Evolutionary conservation across 1,140 invertebrate species (phyloP).

Genomic region (Delia radicum): DNA sequence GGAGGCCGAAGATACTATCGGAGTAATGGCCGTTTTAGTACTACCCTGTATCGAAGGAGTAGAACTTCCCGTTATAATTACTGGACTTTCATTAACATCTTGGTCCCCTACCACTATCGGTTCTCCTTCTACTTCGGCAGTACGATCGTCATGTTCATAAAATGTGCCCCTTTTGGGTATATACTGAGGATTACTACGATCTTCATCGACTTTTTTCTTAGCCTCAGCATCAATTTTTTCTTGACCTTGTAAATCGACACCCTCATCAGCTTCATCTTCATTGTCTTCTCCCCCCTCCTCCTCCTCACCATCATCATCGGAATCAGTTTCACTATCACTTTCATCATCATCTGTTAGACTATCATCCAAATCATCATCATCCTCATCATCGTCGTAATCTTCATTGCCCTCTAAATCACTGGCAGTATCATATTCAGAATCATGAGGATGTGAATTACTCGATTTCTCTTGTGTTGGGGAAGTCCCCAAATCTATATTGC

Average conservation of each 20-base stretch:
- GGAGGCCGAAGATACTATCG: slow-evolving; percentile 47
- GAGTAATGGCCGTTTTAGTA: slow-evolving; percentile 34
- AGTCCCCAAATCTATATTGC: slow-evolving; percentile 41
- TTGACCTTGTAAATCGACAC: slow-evolving; percentile 58
- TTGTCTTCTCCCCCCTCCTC: slow-evolving; percentile 52
- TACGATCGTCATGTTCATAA: slow-evolving; percentile 93
- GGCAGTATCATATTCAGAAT: slow-evolving; percentile 53
- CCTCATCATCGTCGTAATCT: slow-evolving; percentile 41
- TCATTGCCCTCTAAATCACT: slow-evolving; percentile 57
- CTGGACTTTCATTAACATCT: slow-evolving; percentile 32
- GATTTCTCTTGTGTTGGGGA: slow-evolving; percentile 46
- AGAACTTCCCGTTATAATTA: slow-evolving; percentile 1
- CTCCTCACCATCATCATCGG: slow-evolving; percentile 34
- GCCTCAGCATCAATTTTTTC: slow-evolving; percentile 63
- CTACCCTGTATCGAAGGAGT: too few relatives aligned
- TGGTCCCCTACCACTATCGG: slow-evolving; percentile 31
- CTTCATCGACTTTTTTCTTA: slow-evolving; percentile 84
- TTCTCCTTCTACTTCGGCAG: slow-evolving; percentile 61
- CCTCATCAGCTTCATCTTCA: slow-evolving; percentile 57
- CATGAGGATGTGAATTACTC: slow-evolving; percentile 52
- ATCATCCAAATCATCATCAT: slow-evolving; percentile 40
- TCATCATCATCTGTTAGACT: slow-evolving; percentile 41
- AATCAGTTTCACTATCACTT: slow-evolving; percentile 55
- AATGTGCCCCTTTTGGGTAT: slow-evolving; percentile 95
- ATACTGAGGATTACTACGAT: slow-evolving; percentile 93